These are phyloP conservation scores for Drosophila kokeensis DNA, from an alignment of 2,888 invertebrate species.

Conservation along the genomic window DNA sequence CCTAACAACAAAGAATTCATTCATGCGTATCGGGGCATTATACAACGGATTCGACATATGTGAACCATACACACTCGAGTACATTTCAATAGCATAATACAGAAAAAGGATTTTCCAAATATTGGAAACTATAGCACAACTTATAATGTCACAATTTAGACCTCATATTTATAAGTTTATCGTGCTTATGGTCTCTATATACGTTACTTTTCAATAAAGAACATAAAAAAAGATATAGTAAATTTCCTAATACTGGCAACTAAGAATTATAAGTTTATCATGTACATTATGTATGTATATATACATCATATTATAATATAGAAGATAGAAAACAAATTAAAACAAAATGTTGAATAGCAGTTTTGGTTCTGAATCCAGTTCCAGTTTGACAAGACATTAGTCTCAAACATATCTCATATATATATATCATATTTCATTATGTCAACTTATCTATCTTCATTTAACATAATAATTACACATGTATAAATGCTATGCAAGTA, in stretches of 20 bases:
- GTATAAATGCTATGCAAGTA: not conserved
- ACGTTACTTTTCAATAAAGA: too few species aligned
- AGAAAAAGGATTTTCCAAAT: not conserved
- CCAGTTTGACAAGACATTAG: too few species aligned
- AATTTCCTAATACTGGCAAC: too few species aligned
- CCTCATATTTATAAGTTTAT: not conserved
- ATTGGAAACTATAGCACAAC: not conserved
- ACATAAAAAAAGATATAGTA: too few species aligned
- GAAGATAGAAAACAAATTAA: too few species aligned
- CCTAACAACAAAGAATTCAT: slow-evolving; percentile 58
- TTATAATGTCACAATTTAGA: not conserved
- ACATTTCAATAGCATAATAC: slow-evolving; percentile 9
- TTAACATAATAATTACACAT: not conserved
- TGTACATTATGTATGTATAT: too few species aligned
- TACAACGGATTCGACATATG: slow-evolving; percentile 21
- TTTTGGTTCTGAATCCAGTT: too few species aligned
- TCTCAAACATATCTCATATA: too few species aligned
- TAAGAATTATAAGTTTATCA: not conserved
- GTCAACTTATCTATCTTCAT: not conserved
- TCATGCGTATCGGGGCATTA: slow-evolving; percentile 61
- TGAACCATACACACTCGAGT: slow-evolving; percentile 26
- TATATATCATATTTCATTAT: not conserved
- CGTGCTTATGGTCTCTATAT: too few species aligned
- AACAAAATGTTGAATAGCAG: too few species aligned
- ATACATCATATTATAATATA: not conserved